Percentiles rank a stretch among this genome's conserved stretches.
Evolutionary conservation across 2,797 vertebrate genomes (phyloP).

Genomic region (Brotula barbata): DNA sequence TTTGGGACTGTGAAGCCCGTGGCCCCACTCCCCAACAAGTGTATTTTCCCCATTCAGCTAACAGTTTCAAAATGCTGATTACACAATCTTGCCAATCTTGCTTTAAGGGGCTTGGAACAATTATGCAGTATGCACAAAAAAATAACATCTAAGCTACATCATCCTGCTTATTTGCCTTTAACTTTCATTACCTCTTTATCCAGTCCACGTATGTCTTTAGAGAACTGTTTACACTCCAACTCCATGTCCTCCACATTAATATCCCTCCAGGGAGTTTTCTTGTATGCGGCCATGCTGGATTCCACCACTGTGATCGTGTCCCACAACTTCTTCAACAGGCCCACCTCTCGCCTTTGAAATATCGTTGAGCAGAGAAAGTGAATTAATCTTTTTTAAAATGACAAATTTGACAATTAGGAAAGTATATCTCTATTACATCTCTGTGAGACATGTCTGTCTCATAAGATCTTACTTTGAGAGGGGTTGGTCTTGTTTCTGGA

Average conservation of each 20-base stretch:
- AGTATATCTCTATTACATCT: slow-evolving; percentile 1
- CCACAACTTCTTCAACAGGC: slow-evolving; percentile 92
- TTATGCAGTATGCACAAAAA: background rate
- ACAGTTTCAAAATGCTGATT: no score
- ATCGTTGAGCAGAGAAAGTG: slow-evolving; percentile 8
- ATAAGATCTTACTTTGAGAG: slow-evolving; percentile 30
- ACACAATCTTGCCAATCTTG: no score
- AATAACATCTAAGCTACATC: background rate
- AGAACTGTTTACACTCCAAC: slow-evolving; percentile 86
- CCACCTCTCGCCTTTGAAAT: slow-evolving; percentile 75
- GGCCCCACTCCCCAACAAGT: no score
- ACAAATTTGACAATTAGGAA: slow-evolving; percentile 12
- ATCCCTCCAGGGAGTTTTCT: slow-evolving; percentile 85
- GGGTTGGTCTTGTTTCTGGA: background rate
- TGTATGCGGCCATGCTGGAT: slow-evolving; percentile 85
- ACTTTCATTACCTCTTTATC: slow-evolving; percentile 84
- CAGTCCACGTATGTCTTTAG: slow-evolving; percentile 84
- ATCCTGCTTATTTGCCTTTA: background rate
- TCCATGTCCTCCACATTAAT: slow-evolving; percentile 94
- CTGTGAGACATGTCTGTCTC: no score
- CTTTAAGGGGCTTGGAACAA: background rate
- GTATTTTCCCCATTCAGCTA: no score
- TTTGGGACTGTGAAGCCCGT: no score
- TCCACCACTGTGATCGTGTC: slow-evolving; percentile 86
- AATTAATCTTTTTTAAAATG: slow-evolving; percentile 13